These are phyloP conservation scores for Pseudococcus jackbeardsleyi DNA, from an alignment of 2,888 invertebrate genomes.

Conservation along the genomic window DNA sequence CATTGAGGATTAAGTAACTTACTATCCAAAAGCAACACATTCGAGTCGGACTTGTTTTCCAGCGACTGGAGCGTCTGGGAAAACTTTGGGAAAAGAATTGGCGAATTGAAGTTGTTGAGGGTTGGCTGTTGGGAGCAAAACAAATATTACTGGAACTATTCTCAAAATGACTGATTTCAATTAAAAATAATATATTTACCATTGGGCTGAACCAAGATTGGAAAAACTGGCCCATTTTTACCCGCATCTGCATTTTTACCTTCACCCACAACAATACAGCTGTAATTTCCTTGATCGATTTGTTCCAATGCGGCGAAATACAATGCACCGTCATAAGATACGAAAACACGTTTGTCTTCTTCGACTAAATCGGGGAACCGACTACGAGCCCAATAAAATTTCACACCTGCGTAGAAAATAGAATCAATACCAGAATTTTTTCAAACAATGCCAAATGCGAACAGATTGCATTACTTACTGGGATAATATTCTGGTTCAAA, in stretches of 20 bases:
- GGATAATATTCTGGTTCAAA: slow-evolving; percentile 95
- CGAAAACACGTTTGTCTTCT: slow-evolving; percentile 92
- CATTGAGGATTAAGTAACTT: slow-evolving; percentile 70
- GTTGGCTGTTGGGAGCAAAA: slow-evolving; percentile 74
- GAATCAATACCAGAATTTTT: neutral
- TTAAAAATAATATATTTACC: slow-evolving; percentile 71
- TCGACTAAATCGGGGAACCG: slow-evolving; percentile 93
- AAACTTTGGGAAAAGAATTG: slow-evolving; percentile 95
- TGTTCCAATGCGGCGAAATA: slow-evolving; percentile 95
- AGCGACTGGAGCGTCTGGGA: slow-evolving; percentile 92
- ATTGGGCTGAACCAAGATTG: slow-evolving; percentile 84
- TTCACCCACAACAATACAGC: slow-evolving; percentile 90
- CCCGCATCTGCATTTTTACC: slow-evolving; percentile 90
- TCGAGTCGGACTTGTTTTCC: slow-evolving; percentile 92
- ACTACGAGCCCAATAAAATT: slow-evolving; percentile 92
- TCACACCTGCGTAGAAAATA: slow-evolving; percentile 74
- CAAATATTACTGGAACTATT: slow-evolving; percentile 66
- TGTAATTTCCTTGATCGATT: slow-evolving; percentile 90
- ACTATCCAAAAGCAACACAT: slow-evolving; percentile 96
- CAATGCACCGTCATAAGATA: slow-evolving; percentile 92
- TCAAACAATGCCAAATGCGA: neutral
- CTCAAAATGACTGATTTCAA: no score
- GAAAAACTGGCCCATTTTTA: slow-evolving; percentile 90
- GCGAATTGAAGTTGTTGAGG: slow-evolving; percentile 93
- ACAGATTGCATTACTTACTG: slow-evolving; percentile 69